Base-by-base conservation (phyloP, 2,888 invertebrate species). In the Candidula unifasciata region DNA sequence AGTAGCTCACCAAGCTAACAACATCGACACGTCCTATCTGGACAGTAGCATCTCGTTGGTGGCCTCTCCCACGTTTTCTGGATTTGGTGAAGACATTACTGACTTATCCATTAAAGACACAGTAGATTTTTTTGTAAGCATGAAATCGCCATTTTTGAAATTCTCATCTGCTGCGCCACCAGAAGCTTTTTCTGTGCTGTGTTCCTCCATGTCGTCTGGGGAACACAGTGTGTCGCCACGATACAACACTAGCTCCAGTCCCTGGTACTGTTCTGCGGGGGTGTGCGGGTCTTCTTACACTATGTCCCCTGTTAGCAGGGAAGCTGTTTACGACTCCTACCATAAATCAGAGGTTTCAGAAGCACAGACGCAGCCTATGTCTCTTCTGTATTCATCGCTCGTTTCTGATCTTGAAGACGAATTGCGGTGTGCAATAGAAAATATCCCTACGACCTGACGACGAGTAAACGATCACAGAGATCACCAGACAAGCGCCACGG, bases 21-120 rank as follows among this genome's bases (percentile, higher is more conserved):
- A 74, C 64, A 37, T 74, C 13, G 82, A 82, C 57, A 44, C 35
- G 8, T 74, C 82, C 3, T 82, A 37, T n/a, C 24, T 74, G 30
- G 82, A 82, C 74, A 76, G n/a, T 13, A 76, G n/a, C 21, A 77
- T 68, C 3, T 77, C 24, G 6, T 44, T 52, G 24, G 8, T 76
- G 82, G 30, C 54, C 0, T 82, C 82, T 30, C 77, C 82, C 8
- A 76, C 76, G 16, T 77, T 76, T 52, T 66, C 82, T 24, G 82
- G 76, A 27, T 76, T 64, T 30, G 78, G 81, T 21, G 81, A 85
- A 30, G 85, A 85, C 57, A 85, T 85, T 24, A 77, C 71, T 13
- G 85, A 85, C 73, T n/a, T 85, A 10, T 85, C 85, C 30, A 77
- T 85, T 18, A 73, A 85, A 37, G 85, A 85, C 74, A 85, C 85